These are phyloP conservation scores for Scaptomyza graminum DNA, from an alignment of 1,140 invertebrate genomes.

Conservation along the genomic window DNA sequence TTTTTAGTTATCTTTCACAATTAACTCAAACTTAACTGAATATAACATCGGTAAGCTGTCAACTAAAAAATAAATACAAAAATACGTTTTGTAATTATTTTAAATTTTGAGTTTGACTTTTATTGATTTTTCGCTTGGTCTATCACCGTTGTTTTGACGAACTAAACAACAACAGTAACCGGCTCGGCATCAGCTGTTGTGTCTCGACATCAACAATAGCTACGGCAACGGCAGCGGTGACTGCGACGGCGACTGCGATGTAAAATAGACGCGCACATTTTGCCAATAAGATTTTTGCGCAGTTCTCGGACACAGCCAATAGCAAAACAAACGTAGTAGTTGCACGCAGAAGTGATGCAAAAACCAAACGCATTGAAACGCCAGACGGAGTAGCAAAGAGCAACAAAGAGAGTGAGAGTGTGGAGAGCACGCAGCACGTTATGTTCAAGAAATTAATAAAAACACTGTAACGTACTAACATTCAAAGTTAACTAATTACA, in stretches of 20 bases:
- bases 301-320: conserved; percentile 52
- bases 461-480: conserved; percentile 62
- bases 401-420: not conserved
- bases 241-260: not conserved
- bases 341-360: conserved; percentile 16
- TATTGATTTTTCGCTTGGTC: conserved; percentile 12
- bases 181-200: conserved; percentile 25
- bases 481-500: conserved; percentile 8
- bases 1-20: too few relatives aligned
- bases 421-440: conserved; percentile 2
- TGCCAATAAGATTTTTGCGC: conserved; percentile 69
- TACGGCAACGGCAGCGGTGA: not conserved
- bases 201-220: not conserved
- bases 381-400: not conserved
- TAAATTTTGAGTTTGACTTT: conserved; percentile 1
- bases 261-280: conserved; percentile 15
- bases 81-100: not conserved
- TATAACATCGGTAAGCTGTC: not conserved
- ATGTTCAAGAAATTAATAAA: conserved; percentile 49
- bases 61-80: not conserved
- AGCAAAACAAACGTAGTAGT: conserved; percentile 48
- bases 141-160: not conserved
- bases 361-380: conserved; percentile 16
- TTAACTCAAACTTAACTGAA: too few relatives aligned
- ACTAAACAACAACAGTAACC: conserved; percentile 13